Evolutionary conservation across 2,113 vertebrate genomes (phyloP).

Genomic region (Anarrhichthys ocellatus): DNA sequence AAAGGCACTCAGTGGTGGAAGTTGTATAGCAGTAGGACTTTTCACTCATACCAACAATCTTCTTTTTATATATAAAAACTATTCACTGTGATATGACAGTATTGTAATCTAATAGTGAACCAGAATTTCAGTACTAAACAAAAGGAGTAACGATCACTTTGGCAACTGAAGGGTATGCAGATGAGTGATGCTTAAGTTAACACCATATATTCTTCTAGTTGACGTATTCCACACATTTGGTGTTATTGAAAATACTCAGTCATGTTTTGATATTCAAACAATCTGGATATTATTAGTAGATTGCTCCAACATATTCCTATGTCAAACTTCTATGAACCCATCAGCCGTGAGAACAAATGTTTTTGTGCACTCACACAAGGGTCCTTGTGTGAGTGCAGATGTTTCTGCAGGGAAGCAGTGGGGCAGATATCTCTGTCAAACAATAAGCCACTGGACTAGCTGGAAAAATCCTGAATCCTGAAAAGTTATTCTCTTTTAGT

Average conservation of each 20-base stretch:
- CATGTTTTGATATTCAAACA: neutral
- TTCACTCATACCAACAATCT: neutral
- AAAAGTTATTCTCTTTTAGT: neutral
- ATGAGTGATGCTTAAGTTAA: neutral
- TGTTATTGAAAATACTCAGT: neutral
- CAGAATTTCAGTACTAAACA: neutral
- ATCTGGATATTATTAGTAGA: neutral
- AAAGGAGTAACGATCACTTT: neutral
- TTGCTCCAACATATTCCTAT: neutral
- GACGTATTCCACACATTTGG: too few relatives aligned
- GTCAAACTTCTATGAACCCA: neutral
- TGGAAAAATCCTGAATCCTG: constrained; percentile 6
- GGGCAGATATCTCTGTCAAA: neutral
- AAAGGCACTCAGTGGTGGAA: neutral
- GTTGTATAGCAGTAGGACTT: neutral
- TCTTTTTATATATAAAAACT: neutral
- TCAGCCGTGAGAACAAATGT: neutral
- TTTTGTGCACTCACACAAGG: neutral
- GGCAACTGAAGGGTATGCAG: neutral
- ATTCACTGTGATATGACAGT: neutral
- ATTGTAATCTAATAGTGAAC: neutral
- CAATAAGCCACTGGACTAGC: neutral
- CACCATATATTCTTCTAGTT: neutral
- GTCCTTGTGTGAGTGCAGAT: neutral
- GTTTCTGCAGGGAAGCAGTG: neutral